These are phyloP conservation scores for Urophycis tenuis DNA, from an alignment of 2,797 vertebrate species.

Conservation along the genomic window DNA sequence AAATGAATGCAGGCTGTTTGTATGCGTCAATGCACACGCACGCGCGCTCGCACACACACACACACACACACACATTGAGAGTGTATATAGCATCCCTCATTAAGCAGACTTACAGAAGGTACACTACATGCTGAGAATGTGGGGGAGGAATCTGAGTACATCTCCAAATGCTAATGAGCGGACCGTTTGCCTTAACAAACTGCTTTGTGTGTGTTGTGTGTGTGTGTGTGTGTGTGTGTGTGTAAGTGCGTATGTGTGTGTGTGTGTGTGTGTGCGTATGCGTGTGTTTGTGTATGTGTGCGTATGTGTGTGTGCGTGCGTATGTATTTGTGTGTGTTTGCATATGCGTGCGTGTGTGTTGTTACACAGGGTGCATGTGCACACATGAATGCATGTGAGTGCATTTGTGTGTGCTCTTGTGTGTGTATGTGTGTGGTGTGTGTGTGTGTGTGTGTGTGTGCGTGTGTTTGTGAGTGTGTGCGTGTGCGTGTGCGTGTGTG, in stretches of 20 bases:
- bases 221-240: conserved; percentile 30
- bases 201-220: conserved; percentile 48
- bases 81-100: conserved; percentile 50
- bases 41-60: neutral
- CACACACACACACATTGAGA: conserved; percentile 27
- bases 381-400: too few species aligned
- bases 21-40: neutral
- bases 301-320: neutral
- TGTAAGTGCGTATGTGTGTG: conserved; percentile 23
- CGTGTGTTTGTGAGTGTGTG: too few species aligned
- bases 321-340: neutral
- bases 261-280: neutral
- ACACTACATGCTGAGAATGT: conserved; percentile 50
- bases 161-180: conserved; percentile 60
- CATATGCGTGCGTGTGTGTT: too few species aligned
- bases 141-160: conserved; percentile 52
- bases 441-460: too few species aligned
- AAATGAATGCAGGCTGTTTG: neutral
- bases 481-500: neutral
- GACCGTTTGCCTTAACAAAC: conserved; percentile 43
- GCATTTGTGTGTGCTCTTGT: conserved; percentile 22
- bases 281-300: neutral
- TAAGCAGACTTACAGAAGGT: conserved; percentile 49
- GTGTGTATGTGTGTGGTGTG: conserved; percentile 38
- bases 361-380: too few species aligned